Percentiles rank a stretch among this genome's conserved stretches.
phyloP scores from a whole-genome alignment of 2,888 invertebrate genomes.

The Papilio protenor region DNA sequence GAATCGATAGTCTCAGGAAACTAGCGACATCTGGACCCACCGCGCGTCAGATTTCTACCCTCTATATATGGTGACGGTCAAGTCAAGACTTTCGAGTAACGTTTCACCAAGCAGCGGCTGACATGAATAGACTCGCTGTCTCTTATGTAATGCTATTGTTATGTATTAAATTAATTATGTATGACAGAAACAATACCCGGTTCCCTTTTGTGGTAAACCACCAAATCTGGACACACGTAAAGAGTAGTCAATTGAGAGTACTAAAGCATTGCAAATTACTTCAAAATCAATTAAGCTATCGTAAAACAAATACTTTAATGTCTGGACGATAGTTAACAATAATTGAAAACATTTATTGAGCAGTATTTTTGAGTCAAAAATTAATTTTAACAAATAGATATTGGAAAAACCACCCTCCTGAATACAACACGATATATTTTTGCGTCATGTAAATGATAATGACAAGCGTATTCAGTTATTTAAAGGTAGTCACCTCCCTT shows the following conservation, averaged over 20 bases:
- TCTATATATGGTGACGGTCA: constrained; percentile 28
- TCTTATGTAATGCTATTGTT: constrained; percentile 3
- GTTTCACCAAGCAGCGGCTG: constrained; percentile 21
- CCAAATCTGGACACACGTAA: background rate
- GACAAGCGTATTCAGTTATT: background rate
- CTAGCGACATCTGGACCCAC: constrained; percentile 9
- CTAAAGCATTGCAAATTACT: background rate
- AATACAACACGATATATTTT: background rate
- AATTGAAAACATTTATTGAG: background rate
- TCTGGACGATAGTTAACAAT: no score
- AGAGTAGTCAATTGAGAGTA: background rate
- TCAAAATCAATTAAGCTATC: background rate
- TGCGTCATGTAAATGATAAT: background rate
- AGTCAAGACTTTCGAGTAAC: constrained; percentile 16
- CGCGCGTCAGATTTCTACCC: constrained; percentile 18
- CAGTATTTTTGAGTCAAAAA: background rate
- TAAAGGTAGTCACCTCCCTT: constrained; percentile 12
- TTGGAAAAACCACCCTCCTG: background rate
- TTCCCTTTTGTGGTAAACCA: background rate
- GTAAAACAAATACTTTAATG: background rate
- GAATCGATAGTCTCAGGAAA: constrained; percentile 10
- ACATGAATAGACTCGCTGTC: constrained; percentile 7
- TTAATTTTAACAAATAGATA: background rate
- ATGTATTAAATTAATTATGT: constrained; percentile 12
- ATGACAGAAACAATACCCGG: background rate